A percentile compares a stretch with the other conserved stretches of the same genome.
Conservation (phyloP, 2,888 invertebrate genomes). For the Timema cristinae region DNA sequence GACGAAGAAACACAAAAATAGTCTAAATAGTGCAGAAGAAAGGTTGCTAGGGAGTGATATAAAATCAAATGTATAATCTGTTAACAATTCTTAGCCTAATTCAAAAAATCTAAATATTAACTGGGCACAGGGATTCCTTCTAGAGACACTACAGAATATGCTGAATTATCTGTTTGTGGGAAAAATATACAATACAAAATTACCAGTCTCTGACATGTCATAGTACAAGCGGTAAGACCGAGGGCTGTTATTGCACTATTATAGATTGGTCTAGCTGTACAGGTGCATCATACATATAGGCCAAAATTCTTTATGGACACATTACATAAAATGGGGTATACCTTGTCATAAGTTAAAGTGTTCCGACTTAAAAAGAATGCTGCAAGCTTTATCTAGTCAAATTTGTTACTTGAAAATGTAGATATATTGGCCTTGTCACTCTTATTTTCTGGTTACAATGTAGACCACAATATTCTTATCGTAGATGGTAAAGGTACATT, state of each 20-base stretch:
- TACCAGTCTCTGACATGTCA: background rate
- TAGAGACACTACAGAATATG: background rate
- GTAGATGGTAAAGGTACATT: background rate
- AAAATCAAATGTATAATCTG: no score
- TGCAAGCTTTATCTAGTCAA: no score
- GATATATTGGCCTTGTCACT: background rate
- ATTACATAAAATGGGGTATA: background rate
- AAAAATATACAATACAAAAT: background rate
- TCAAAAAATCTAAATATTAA: no score
- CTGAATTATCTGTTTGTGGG: no score
- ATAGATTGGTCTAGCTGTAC: background rate
- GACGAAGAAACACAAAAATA: background rate
- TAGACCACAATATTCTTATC: background rate
- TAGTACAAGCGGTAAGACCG: no score
- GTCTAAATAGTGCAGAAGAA: background rate
- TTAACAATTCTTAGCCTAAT: background rate
- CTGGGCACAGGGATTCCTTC: background rate
- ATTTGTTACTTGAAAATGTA: no score
- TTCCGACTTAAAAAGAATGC: no score
- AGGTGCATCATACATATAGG: no score
- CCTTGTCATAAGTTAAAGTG: background rate
- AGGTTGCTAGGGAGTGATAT: no score
- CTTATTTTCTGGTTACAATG: background rate
- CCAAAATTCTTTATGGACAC: no score
- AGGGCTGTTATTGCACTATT: background rate